Evolutionary conservation across 1,140 invertebrate species (phyloP).

Genomic region (Ceratina calcarata): DNA sequence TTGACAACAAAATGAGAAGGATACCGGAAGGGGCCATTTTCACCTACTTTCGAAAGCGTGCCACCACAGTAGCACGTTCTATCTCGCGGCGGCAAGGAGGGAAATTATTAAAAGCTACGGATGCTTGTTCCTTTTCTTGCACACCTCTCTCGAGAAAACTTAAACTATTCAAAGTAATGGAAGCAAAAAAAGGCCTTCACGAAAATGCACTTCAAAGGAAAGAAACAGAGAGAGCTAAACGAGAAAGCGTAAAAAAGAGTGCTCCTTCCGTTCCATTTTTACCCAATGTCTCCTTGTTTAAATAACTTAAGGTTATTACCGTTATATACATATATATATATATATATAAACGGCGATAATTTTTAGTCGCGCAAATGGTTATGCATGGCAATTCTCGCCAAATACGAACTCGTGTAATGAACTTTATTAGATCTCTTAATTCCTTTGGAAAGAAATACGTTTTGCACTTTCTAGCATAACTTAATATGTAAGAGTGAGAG

Average conservation of each 20-base stretch:
- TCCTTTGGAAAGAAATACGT: background rate
- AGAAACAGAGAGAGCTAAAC: background rate
- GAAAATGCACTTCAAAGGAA: background rate
- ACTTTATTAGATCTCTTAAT: slow-evolving; percentile 26
- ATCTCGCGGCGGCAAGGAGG: background rate
- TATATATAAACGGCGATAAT: slow-evolving; percentile 14
- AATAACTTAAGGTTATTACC: slow-evolving; percentile 30
- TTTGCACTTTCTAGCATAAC: background rate
- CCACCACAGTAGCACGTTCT: background rate
- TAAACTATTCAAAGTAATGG: slow-evolving; percentile 27
- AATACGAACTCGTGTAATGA: background rate
- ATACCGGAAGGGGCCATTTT: background rate
- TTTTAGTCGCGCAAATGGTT: background rate
- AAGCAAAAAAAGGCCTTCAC: background rate
- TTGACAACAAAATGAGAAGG: background rate
- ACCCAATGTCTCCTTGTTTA: background rate
- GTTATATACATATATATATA: no score
- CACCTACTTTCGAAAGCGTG: background rate
- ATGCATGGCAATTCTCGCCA: slow-evolving; percentile 1
- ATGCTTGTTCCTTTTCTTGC: background rate
- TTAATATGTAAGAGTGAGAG: no score
- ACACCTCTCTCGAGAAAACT: slow-evolving; percentile 3
- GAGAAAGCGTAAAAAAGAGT: background rate
- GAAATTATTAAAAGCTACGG: slow-evolving; percentile 26
- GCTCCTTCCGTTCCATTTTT: background rate